Base-by-base conservation (phyloP, 2,113 vertebrate genomes). In the Desmodus rotundus region DNA sequence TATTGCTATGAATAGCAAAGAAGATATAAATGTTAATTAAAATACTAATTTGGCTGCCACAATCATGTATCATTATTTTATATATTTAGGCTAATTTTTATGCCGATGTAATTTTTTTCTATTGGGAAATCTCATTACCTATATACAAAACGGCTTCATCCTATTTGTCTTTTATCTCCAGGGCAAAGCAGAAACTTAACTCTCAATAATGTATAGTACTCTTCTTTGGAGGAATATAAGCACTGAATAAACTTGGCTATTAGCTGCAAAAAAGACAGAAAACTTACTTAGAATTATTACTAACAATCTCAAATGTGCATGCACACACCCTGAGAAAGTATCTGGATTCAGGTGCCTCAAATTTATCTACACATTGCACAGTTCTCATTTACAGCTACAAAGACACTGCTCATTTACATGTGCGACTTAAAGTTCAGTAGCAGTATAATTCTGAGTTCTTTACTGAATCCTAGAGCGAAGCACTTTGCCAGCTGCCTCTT, bases 391-490 rank as follows among this genome's bases (percentile, higher is more conserved):
- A 58, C 91, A 97, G 74, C 87, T 22, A 65, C 38, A 26, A 94
- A 95, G 80, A 65, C 33, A 13, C 56, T 67, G 86, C 38, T 88
- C 43, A 78, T 89, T 54, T n/a, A 61, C 41, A 78, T 86, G 11
- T 54, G 43, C 92, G 76, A 20, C 50, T 90, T 38, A 38, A 86
- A 87, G 77, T 92, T 97, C 41, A 89, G 12, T 38, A 73, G 36
- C 56, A 16, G 47, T 63, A 15, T 41, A 68, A 81, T 92, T 90
- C 70, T 43, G 81, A 80, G 91, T 61, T 63, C 12, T 94, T 85
- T 41, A 77, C 19, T 61, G 17, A 91, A 63, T 87, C 86, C 83
- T 87, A 87, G 95, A 89, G 95, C 90, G 96, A 73, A 45, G 15
- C 0, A 0, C 10, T 74, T 74, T n/a, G 17, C 38, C 41, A 20